phyloP scores from a whole-genome alignment of 1,140 invertebrate species.

The Linepithema humile region DNA sequence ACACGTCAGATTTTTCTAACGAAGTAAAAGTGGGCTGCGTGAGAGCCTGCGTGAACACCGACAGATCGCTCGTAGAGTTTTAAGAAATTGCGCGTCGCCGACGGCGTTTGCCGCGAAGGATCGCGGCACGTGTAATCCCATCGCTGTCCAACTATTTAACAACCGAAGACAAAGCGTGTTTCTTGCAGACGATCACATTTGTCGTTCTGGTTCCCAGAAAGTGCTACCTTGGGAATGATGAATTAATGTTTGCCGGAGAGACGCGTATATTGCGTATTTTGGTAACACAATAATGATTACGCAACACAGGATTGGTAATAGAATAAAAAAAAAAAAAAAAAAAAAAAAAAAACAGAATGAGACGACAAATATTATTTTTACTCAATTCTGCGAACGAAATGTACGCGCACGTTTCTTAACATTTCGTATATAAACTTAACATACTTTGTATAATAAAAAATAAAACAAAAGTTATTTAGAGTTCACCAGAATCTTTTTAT shows the following conservation, averaged over 20 bases:
- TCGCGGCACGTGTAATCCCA: conserved; percentile 21
- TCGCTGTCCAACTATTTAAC: conserved; percentile 6
- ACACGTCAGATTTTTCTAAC: conserved; percentile 67
- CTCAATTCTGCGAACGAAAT: background rate
- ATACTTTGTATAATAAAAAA: background rate
- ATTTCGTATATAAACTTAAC: background rate
- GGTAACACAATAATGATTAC: conserved; percentile 29
- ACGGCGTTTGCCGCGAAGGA: conserved; percentile 12
- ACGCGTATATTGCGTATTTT: background rate
- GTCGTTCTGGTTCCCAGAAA: conserved; percentile 36
- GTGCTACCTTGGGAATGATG: background rate
- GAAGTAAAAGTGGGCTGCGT: conserved; percentile 70
- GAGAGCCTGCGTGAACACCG: conserved; percentile 29
- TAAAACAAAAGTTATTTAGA: too few relatives aligned
- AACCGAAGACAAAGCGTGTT: background rate
- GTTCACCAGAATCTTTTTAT: too few relatives aligned
- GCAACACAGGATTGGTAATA: too few relatives aligned
- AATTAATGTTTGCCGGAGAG: background rate
- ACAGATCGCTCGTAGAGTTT: conserved; percentile 34
- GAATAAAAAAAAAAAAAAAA: background rate
- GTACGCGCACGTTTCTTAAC: background rate
- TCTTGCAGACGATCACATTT: conserved; percentile 37
- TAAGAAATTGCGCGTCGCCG: conserved; percentile 65
- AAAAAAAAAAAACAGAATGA: background rate
- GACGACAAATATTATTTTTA: conserved; percentile 21